A percentile compares a stretch with the other conserved stretches of the same genome.
Conservation (phyloP, 1,140 invertebrate genomes). For the Atta colombica region DNA sequence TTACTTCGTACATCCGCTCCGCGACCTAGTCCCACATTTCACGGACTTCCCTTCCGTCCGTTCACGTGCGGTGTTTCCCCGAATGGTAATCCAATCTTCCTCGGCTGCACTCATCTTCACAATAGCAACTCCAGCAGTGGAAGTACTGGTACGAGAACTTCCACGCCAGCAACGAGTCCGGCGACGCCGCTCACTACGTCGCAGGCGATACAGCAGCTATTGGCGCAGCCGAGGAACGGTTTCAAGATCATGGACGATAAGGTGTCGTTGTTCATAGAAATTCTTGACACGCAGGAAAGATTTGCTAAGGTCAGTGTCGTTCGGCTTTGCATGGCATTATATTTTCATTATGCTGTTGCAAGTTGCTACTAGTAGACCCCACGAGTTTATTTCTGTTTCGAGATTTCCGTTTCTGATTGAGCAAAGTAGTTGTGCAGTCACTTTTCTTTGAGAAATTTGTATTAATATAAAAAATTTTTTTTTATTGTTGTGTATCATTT, state of each 20-base stretch:
- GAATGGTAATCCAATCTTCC: slow-evolving; percentile 85
- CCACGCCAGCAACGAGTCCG: slow-evolving; percentile 87
- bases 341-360: neutral
- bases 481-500: neutral
- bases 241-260: slow-evolving; percentile 92
- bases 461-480: neutral
- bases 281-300: slow-evolving; percentile 92
- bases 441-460: slow-evolving; percentile 1
- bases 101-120: slow-evolving; percentile 86
- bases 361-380: neutral
- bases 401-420: neutral
- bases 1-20: slow-evolving; percentile 84
- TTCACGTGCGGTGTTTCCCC: slow-evolving; percentile 85
- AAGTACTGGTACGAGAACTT: slow-evolving; percentile 78
- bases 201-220: slow-evolving; percentile 90
- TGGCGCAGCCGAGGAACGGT: slow-evolving; percentile 90
- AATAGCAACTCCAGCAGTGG: slow-evolving; percentile 69
- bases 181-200: slow-evolving; percentile 86
- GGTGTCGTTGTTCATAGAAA: slow-evolving; percentile 92
- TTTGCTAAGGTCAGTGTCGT: slow-evolving; percentile 90
- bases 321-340: slow-evolving; percentile 6
- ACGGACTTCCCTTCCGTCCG: slow-evolving; percentile 87
- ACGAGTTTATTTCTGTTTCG: neutral
- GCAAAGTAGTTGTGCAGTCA: neutral
- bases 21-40: slow-evolving; percentile 89